A percentile compares a stretch with the other conserved stretches of the same genome.
Conservation (phyloP, 2,113 vertebrate genomes). For the Epinephelus fuscoguttatus region DNA sequence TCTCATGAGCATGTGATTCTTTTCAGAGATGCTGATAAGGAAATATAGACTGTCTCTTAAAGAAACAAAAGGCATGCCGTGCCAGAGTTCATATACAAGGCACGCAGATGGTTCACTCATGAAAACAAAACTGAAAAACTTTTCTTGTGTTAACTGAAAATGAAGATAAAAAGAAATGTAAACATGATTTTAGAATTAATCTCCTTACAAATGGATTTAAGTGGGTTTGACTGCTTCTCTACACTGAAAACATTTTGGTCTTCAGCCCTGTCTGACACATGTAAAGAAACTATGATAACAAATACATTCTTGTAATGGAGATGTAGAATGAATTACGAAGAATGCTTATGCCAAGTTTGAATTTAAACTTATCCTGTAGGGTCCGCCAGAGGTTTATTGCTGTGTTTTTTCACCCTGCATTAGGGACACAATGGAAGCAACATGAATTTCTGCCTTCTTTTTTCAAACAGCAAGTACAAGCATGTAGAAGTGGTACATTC, state of each 20-base stretch:
- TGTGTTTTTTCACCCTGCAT: too few species aligned
- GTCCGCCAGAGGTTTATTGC: background rate
- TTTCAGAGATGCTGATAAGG: constrained; percentile 1
- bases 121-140: background rate
- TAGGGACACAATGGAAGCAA: too few species aligned
- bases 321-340: background rate
- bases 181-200: background rate
- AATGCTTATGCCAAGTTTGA: background rate
- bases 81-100: constrained; percentile 18
- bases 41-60: constrained; percentile 6
- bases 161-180: background rate
- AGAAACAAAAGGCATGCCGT: background rate
- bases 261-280: background rate
- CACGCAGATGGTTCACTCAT: constrained; percentile 18
- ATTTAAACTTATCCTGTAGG: too few species aligned
- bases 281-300: background rate
- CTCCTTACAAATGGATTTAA: background rate
- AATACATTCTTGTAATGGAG: background rate
- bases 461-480: too few species aligned
- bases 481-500: too few species aligned
- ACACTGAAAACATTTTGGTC: background rate
- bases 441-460: too few species aligned
- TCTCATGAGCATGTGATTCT: constrained; percentile 3
- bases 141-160: constrained; percentile 1
- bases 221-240: background rate